These are phyloP conservation scores for Papilio glaucus DNA, from an alignment of 1,140 invertebrate genomes.

Conservation along the genomic window DNA sequence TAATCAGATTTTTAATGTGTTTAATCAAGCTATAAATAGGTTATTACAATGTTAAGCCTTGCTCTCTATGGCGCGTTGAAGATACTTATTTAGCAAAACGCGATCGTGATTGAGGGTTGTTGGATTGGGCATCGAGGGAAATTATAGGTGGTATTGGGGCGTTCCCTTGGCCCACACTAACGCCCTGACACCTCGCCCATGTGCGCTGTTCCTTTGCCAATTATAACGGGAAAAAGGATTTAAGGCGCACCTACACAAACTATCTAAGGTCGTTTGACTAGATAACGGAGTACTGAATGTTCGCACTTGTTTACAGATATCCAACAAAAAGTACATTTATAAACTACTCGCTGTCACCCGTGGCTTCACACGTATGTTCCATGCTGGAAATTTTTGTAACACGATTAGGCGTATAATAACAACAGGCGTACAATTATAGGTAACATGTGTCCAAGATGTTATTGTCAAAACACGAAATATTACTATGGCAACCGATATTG, in stretches of 20 bases:
- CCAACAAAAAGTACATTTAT: no score
- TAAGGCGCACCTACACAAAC: background rate
- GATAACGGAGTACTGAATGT: background rate
- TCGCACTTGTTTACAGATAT: background rate
- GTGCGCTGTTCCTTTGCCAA: slow-evolving; percentile 47
- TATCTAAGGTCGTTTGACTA: slow-evolving; percentile 4
- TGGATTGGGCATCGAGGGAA: slow-evolving; percentile 44
- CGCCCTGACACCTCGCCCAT: slow-evolving; percentile 55
- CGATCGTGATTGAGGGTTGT: slow-evolving; percentile 56
- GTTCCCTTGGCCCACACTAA: slow-evolving; percentile 39
- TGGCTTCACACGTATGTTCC: no score
- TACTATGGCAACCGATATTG: no score
- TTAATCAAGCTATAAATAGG: slow-evolving; percentile 39
- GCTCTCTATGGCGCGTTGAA: slow-evolving; percentile 42
- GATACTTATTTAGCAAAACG: slow-evolving; percentile 58
- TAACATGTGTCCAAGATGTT: no score
- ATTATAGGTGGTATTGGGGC: slow-evolving; percentile 55
- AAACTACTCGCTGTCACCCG: no score
- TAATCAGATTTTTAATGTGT: slow-evolving; percentile 42
- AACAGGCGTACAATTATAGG: no score
- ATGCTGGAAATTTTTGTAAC: no score
- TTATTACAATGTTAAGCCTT: slow-evolving; percentile 32
- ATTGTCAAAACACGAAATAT: no score
- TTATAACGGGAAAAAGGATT: slow-evolving; percentile 59
- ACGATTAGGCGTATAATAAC: no score